Percentiles rank a stretch among this genome's conserved stretches.
These are phyloP conservation scores for Remorina albescens DNA, from an alignment of 2,797 vertebrate genomes.

Conservation along the genomic window DNA sequence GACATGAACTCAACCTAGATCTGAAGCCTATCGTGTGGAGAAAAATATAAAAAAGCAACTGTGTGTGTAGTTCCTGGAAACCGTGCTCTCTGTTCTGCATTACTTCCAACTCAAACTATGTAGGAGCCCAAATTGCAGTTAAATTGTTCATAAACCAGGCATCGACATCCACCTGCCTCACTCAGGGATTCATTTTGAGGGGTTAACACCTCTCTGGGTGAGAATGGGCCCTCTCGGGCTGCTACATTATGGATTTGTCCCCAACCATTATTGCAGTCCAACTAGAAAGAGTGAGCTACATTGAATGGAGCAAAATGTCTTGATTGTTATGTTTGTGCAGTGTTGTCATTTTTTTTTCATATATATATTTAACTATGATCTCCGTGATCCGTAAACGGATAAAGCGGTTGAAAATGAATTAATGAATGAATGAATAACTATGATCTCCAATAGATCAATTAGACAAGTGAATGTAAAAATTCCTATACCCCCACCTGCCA, in stretches of 20 bases:
- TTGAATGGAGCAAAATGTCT: conserved; percentile 10
- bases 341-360: neutral
- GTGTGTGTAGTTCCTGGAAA: neutral
- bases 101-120: conserved; percentile 40
- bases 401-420: too few species aligned
- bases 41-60: conserved; percentile 35
- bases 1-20: conserved; percentile 14
- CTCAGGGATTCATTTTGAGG: conserved; percentile 38
- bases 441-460: neutral
- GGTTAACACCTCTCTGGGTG: conserved; percentile 34
- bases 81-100: conserved; percentile 30
- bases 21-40: conserved; percentile 27
- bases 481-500: neutral
- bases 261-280: conserved; percentile 10
- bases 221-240: conserved; percentile 19
- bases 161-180: conserved; percentile 53
- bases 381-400: too few species aligned
- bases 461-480: neutral
- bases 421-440: too few species aligned
- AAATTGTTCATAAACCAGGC: conserved; percentile 50
- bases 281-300: neutral
- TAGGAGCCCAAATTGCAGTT: conserved; percentile 45
- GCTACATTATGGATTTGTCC: conserved; percentile 34
- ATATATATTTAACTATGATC: too few species aligned
- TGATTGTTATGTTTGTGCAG: neutral